Percentiles rank a stretch among this genome's conserved stretches.
Evolutionary conservation across 1,140 invertebrate genomes (phyloP).

Genomic region (Drosophila aff.): DNA sequence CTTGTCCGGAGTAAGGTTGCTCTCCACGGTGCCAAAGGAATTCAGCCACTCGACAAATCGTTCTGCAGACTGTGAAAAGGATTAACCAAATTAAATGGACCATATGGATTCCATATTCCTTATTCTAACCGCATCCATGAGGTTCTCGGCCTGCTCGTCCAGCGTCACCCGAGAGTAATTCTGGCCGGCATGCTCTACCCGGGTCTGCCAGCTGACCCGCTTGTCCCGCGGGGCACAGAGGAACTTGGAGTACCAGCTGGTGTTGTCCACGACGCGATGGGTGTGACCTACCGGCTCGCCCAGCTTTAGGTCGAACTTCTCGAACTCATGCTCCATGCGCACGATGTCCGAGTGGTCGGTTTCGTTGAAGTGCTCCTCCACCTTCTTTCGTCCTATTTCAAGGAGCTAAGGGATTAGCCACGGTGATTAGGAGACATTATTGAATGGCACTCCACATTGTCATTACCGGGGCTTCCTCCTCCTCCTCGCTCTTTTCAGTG

Average conservation of each 20-base stretch:
- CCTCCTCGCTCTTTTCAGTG: constrained; percentile 50
- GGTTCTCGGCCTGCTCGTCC: constrained; percentile 78
- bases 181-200: constrained; percentile 54
- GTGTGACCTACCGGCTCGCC: constrained; percentile 69
- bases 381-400: constrained; percentile 48
- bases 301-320: constrained; percentile 71
- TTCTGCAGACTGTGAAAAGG: constrained; percentile 67
- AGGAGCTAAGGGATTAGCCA: constrained; percentile 8
- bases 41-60: constrained; percentile 80
- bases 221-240: constrained; percentile 60
- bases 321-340: constrained; percentile 71
- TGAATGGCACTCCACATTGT: neutral
- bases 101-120: neutral
- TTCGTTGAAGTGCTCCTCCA: constrained; percentile 73
- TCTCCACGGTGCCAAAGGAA: constrained; percentile 70
- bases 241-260: constrained; percentile 73
- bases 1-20: constrained; percentile 72
- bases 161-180: constrained; percentile 51
- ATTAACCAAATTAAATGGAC: neutral
- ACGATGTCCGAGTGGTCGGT: constrained; percentile 78
- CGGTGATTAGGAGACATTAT: neutral
- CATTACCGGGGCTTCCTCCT: constrained; percentile 48
- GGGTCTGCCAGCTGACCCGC: constrained; percentile 55
- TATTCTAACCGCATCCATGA: constrained; percentile 79
- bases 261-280: constrained; percentile 47